phyloP scores from a whole-genome alignment of 2,888 invertebrate genomes.

The Odiellus spinosus region DNA sequence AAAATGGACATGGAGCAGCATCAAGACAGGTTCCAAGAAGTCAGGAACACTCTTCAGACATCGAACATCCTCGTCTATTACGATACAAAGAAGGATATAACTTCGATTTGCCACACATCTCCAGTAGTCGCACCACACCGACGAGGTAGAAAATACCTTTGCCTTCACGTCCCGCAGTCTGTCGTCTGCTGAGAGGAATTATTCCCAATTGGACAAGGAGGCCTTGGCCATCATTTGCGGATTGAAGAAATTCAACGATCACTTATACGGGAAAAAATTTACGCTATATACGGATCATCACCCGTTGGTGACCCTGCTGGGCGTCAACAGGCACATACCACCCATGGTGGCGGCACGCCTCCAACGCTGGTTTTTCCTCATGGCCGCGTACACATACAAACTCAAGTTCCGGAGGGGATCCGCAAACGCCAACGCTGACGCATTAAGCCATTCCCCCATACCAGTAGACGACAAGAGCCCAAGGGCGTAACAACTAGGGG shows the following conservation, averaged over 20 bases:
- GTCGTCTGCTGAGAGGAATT: slow-evolving; percentile 16
- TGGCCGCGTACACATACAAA: slow-evolving; percentile 26
- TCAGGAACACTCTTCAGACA: no score
- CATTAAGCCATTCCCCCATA: slow-evolving; percentile 22
- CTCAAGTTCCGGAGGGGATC: slow-evolving; percentile 23
- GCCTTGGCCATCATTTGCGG: slow-evolving; percentile 29
- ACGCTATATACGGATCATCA: slow-evolving; percentile 30
- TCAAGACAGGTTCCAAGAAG: no score
- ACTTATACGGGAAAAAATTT: slow-evolving; percentile 25
- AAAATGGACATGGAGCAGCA: no score
- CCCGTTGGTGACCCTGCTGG: slow-evolving; percentile 23
- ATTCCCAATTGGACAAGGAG: slow-evolving; percentile 22
- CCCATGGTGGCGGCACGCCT: slow-evolving; percentile 23
- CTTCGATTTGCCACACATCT: no score
- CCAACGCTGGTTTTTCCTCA: slow-evolving; percentile 22
- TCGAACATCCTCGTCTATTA: no score
- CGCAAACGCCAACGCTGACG: slow-evolving; percentile 25
- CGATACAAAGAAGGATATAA: no score
- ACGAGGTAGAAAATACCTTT: slow-evolving; percentile 24
- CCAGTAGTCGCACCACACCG: neutral
- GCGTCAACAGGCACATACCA: slow-evolving; percentile 14
- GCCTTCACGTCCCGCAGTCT: slow-evolving; percentile 20
- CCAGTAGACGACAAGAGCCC: no score
- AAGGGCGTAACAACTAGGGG: no score
- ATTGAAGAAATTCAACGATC: slow-evolving; percentile 29